Evolutionary conservation across 2,888 invertebrate genomes (phyloP).

Genomic region (Dromius quadrimaculatus): DNA sequence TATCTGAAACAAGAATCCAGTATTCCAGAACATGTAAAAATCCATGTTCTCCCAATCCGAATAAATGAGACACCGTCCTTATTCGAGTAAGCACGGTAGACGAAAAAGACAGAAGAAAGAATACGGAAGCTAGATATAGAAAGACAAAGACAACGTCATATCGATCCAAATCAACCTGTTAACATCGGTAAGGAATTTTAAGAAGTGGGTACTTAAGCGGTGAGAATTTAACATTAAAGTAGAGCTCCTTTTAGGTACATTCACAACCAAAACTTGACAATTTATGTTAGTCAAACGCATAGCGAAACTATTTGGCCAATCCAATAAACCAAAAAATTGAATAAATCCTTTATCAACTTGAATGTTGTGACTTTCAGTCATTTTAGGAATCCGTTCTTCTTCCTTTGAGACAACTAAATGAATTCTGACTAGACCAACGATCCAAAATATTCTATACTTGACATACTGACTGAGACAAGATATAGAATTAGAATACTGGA

Average conservation of each 20-base stretch:
- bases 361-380: too few species aligned
- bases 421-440: too few species aligned
- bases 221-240: slow-evolving; percentile 38
- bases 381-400: too few species aligned
- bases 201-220: slow-evolving; percentile 38
- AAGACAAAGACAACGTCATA: slow-evolving; percentile 14
- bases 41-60: slow-evolving; percentile 19
- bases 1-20: background rate
- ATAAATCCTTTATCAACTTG: too few species aligned
- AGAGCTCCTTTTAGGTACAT: slow-evolving; percentile 26
- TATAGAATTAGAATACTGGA: too few species aligned
- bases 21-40: slow-evolving; percentile 29
- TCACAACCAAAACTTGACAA: too few species aligned
- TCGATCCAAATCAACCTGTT: slow-evolving; percentile 38
- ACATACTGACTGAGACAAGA: too few species aligned
- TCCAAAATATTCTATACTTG: too few species aligned
- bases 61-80: slow-evolving; percentile 26
- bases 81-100: slow-evolving; percentile 20
- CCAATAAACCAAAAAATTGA: too few species aligned
- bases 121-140: background rate
- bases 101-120: slow-evolving; percentile 11
- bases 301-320: too few species aligned
- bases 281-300: too few species aligned
- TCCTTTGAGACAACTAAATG: too few species aligned
- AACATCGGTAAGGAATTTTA: slow-evolving; percentile 41